These are phyloP conservation scores for Thymallus thymallus DNA, from an alignment of 2,113 vertebrate genomes.

Conservation along the genomic window DNA sequence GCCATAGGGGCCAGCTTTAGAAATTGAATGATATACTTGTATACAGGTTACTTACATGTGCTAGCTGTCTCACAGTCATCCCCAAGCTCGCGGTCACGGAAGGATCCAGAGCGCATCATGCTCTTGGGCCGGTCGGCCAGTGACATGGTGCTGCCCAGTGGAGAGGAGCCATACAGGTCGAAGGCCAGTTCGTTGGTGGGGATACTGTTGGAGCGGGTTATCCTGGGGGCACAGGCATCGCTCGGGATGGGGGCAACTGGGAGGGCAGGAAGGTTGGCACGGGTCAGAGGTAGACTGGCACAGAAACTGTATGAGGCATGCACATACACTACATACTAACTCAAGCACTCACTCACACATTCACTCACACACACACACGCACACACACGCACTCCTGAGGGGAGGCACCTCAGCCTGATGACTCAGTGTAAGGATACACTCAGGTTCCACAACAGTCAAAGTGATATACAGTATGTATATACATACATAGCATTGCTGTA, in stretches of 20 bases:
- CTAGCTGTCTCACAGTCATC: slow-evolving; percentile 84
- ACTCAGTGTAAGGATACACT: slow-evolving; percentile 51
- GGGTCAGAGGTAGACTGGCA: background rate
- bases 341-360: background rate
- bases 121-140: slow-evolving; percentile 94
- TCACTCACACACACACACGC: slow-evolving; percentile 11
- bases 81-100: slow-evolving; percentile 92
- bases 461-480: background rate
- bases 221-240: slow-evolving; percentile 76
- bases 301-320: background rate
- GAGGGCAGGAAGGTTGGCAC: slow-evolving; percentile 7
- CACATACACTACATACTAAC: background rate
- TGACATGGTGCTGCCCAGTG: slow-evolving; percentile 91
- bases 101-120: slow-evolving; percentile 94
- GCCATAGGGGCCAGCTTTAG: too few species aligned
- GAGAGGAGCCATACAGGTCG: slow-evolving; percentile 89
- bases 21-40: too few species aligned
- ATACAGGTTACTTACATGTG: too few species aligned
- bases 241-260: slow-evolving; percentile 88
- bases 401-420: slow-evolving; percentile 50
- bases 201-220: slow-evolving; percentile 97
- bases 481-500: too few species aligned
- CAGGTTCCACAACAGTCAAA: slow-evolving; percentile 41
- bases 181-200: slow-evolving; percentile 89
- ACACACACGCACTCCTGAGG: slow-evolving; percentile 83